These are phyloP conservation scores for Pogoniulus pusillus DNA, from an alignment of 2,797 vertebrate species.

Conservation along the genomic window DNA sequence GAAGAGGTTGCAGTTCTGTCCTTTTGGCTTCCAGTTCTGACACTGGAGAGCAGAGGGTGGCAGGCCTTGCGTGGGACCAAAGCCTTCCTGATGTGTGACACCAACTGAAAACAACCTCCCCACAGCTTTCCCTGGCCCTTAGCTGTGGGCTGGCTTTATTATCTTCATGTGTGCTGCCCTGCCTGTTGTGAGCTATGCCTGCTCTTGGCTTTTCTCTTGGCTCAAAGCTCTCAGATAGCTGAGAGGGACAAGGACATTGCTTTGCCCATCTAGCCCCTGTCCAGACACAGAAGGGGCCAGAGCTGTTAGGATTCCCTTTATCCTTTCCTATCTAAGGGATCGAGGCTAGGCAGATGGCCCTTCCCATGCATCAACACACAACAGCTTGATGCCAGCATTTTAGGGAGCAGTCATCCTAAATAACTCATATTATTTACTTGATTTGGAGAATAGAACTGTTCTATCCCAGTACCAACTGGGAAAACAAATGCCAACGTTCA, in stretches of 20 bases:
- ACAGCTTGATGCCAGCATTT: neutral
- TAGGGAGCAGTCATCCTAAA: neutral
- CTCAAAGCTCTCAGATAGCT: neutral
- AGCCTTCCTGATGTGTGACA: neutral
- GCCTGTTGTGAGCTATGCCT: neutral
- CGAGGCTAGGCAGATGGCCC: neutral
- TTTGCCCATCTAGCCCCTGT: neutral
- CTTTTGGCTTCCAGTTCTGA: neutral
- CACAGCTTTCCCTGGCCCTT: neutral
- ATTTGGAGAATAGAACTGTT: neutral
- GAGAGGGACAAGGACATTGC: neutral
- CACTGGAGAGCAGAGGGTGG: neutral
- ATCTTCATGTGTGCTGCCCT: neutral
- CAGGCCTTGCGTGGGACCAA: neutral
- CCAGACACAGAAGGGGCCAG: neutral
- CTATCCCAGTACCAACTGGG: slow-evolving; percentile 26
- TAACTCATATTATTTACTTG: slow-evolving; percentile 19
- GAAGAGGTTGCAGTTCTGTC: neutral
- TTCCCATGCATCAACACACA: neutral
- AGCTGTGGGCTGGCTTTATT: neutral
- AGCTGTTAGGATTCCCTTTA: neutral
- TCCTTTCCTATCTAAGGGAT: neutral
- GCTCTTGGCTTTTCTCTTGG: neutral
- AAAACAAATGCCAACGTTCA: slow-evolving; percentile 50
- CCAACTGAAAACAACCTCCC: neutral